Conservation (phyloP, 2,888 invertebrate genomes). For the Dioctria rufipes region DNA sequence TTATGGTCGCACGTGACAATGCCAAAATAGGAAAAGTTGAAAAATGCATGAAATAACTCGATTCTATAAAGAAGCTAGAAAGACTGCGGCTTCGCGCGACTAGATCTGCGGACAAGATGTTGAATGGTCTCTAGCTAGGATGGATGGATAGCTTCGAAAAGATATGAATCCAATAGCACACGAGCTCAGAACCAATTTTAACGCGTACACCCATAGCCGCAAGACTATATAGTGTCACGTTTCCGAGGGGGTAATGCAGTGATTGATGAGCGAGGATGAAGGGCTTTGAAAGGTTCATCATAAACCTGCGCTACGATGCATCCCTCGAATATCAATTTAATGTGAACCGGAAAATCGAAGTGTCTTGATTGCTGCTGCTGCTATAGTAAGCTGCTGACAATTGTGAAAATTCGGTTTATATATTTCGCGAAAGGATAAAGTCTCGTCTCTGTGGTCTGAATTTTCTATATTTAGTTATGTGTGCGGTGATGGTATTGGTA, state of each 20-base stretch:
- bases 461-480: too few species aligned
- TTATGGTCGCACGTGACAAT: constrained; percentile 43
- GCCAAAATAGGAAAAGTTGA: constrained; percentile 29
- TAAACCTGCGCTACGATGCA: not conserved
- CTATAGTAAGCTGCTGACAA: too few species aligned
- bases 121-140: not conserved
- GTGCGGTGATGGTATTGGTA: too few species aligned
- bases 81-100: not conserved
- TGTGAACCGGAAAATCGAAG: not conserved
- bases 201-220: not conserved
- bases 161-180: constrained; percentile 8
- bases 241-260: not conserved
- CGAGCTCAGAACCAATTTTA: not conserved
- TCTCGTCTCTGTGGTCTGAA: not conserved
- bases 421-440: not conserved
- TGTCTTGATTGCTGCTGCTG: too few species aligned
- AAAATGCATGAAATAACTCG: constrained; percentile 25
- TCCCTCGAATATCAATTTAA: not conserved
- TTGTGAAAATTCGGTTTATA: too few species aligned
- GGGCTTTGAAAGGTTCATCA: not conserved
- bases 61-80: not conserved
- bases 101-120: not conserved
- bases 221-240: not conserved
- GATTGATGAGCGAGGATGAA: not conserved
- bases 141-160: not conserved